phyloP scores from a whole-genome alignment of 2,888 invertebrate species.

The Aphidius colemani region DNA sequence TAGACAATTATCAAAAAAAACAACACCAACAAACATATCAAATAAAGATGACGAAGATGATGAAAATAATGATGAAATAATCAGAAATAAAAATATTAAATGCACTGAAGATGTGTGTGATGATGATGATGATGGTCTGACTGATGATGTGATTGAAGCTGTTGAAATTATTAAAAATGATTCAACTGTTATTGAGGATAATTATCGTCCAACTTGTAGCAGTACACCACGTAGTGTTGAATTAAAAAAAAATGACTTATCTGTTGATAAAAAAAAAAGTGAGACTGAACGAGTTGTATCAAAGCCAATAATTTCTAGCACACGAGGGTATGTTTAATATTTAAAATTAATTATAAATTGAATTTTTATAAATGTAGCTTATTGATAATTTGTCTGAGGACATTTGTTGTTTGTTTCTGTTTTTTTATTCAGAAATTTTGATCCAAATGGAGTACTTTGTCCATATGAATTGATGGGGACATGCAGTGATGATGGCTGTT shows the following conservation, averaged over 20 bases:
- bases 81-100: conserved; percentile 2
- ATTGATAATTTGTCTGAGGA: conserved; percentile 31
- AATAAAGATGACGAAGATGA: conserved; percentile 6
- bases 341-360: no score
- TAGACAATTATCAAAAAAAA: conserved; percentile 47
- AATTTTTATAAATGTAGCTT: not conserved
- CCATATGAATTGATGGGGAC: conserved; percentile 58
- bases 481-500: conserved; percentile 56
- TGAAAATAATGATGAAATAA: not conserved
- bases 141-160: not conserved
- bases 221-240: not conserved
- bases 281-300: no score
- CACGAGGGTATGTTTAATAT: no score
- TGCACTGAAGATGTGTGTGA: conserved; percentile 1
- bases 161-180: no score
- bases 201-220: not conserved
- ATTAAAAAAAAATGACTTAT: not conserved
- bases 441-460: conserved; percentile 55
- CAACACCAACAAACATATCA: conserved; percentile 17
- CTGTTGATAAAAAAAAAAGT: not conserved
- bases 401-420: conserved; percentile 35
- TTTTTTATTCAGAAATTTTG: conserved; percentile 47
- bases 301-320: no score
- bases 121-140: not conserved
- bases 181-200: no score